Percentiles rank a stretch among this genome's conserved stretches.
These are phyloP conservation scores for Pyrrhopygopsis socrates DNA, from an alignment of 2,888 invertebrate species.

Conservation along the genomic window DNA sequence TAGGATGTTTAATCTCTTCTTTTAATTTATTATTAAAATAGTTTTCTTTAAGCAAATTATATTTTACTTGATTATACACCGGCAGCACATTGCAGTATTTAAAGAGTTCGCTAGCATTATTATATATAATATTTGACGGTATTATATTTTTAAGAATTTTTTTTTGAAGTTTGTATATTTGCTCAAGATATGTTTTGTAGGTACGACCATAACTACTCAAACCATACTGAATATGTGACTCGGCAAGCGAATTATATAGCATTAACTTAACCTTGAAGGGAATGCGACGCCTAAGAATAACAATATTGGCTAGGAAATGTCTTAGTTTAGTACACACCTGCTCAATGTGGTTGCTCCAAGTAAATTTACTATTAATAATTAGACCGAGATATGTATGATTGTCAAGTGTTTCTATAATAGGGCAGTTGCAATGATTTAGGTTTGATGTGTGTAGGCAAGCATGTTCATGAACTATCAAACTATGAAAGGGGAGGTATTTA, in stretches of 20 bases:
- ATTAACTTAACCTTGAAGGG: not conserved
- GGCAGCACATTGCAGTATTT: no score
- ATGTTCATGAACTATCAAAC: constrained; percentile 52
- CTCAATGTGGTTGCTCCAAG: constrained; percentile 54
- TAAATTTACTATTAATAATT: constrained; percentile 45
- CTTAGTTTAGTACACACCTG: not conserved
- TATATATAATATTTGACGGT: not conserved
- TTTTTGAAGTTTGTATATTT: not conserved
- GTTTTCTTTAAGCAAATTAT: no score
- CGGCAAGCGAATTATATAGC: not conserved
- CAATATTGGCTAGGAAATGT: not conserved
- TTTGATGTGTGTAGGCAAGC: constrained; percentile 73
- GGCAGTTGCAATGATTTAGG: constrained; percentile 35
- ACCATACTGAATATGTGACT: not conserved
- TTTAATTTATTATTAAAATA: no score
- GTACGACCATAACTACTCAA: not conserved
- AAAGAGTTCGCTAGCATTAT: not conserved
- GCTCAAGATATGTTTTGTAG: not conserved
- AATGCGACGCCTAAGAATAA: not conserved
- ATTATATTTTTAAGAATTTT: not conserved
- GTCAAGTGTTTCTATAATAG: constrained; percentile 31
- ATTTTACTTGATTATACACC: no score
- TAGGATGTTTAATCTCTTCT: no score
- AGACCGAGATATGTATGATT: constrained; percentile 57
- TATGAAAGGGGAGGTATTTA: not conserved